These are phyloP conservation scores for Steinernema scapterisci DNA, from an alignment of 2,888 invertebrate genomes.

Conservation along the genomic window DNA sequence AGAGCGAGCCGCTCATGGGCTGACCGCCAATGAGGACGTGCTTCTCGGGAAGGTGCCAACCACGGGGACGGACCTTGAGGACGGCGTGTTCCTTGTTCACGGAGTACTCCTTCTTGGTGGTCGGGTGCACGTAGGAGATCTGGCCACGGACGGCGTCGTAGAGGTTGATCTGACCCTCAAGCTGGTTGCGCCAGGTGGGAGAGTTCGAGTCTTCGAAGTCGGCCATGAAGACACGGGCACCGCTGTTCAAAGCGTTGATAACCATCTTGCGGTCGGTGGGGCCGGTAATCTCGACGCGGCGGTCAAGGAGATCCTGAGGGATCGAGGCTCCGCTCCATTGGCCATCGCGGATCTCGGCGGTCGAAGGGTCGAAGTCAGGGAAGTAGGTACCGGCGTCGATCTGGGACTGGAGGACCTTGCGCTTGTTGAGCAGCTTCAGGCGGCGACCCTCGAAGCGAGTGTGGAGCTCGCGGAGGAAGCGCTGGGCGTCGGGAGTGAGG, in stretches of 20 bases:
- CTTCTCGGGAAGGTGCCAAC: slow-evolving; percentile 78
- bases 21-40: slow-evolving; percentile 67
- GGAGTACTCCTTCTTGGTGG: slow-evolving; percentile 64
- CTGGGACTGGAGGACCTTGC: slow-evolving; percentile 55
- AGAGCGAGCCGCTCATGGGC: slow-evolving; percentile 74
- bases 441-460: slow-evolving; percentile 69
- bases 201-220: slow-evolving; percentile 75
- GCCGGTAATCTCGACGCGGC: slow-evolving; percentile 70
- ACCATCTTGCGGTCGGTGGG: slow-evolving; percentile 73
- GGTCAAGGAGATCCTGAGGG: slow-evolving; percentile 61
- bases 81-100: slow-evolving; percentile 72
- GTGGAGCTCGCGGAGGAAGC: slow-evolving; percentile 73
- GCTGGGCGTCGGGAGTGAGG: slow-evolving; percentile 73
- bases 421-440: slow-evolving; percentile 55
- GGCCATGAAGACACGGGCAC: slow-evolving; percentile 67
- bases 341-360: slow-evolving; percentile 70
- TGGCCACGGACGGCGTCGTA: slow-evolving; percentile 72
- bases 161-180: slow-evolving; percentile 75
- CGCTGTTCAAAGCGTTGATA: slow-evolving; percentile 75
- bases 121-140: slow-evolving; percentile 65
- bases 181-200: slow-evolving; percentile 77
- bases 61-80: slow-evolving; percentile 76
- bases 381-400: slow-evolving; percentile 64
- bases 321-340: slow-evolving; percentile 73
- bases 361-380: slow-evolving; percentile 70